Base-by-base conservation (phyloP, 2,888 invertebrate species). In the Nesidiocoris tenuis region DNA sequence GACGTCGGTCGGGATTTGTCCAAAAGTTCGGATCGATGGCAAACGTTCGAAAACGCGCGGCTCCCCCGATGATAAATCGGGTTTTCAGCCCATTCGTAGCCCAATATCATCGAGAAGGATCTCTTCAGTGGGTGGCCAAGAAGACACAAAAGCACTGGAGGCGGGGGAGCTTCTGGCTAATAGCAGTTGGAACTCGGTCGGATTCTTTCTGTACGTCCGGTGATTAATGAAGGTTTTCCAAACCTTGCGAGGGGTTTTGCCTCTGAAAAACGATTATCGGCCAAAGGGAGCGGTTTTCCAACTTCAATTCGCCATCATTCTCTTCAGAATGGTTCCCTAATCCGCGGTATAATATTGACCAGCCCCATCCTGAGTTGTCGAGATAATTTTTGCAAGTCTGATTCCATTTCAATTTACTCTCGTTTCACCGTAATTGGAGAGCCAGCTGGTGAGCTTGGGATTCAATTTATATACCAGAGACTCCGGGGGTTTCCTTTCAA, bases 121-220 rank as follows among this genome's bases (percentile, higher is more conserved):
- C 39, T 39, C 39, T 39, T 39, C 39, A 7, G 39, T 39, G 39
- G 39, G 39, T 12, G 39, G 39, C 39, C 39, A 39, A 39, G 39
- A 39, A 39, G 39, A 39, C 39, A 39, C 39, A 39, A 39, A 39
- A 39, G 39, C 39, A 39, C 12, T 39, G 39, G 39, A 39, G 3
- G 39, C 39, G 39, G 59, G 59, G 59, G n/a, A 18, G 59, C 18
- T 59, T 19, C 59, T 59, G 59, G 59, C 59, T 59, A 59, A 59
- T 59, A 59, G 59, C 59, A 59, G 17, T 19, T 18, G 59, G 19
- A 59, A 18, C n/a, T 59, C n/a, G n/a, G 59, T n/a, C n/a, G 59
- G 59, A 19, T 59, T 59, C 59, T 59, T 59, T 59, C 59, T 59
- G 3, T 59, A 18, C 18, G 19, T 59, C 59, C 59, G 19, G 59